Base-by-base conservation (phyloP, 2,797 vertebrate genomes). In the Fistularia commersonii region DNA sequence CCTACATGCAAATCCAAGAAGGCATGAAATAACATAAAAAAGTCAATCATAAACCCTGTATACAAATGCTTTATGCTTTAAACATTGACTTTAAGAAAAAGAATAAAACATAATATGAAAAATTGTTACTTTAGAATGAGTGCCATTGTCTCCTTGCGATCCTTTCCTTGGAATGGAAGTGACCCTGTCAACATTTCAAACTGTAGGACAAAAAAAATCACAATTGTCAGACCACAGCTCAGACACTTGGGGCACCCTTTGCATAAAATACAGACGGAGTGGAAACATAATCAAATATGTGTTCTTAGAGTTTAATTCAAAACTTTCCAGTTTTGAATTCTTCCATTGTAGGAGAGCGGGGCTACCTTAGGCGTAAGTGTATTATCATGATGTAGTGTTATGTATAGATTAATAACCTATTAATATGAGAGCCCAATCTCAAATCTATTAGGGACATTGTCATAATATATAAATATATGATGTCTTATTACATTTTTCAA, bases 131-230 rank as follows among this genome's bases (percentile, higher is more conserved):
- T 99, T 49, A 99, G 91, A 84, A 99, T 98, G 45, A 98, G 90
- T 0, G 95, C 94, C 96, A 99, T 99, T 12, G 96, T 99, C 80
- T 99, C 96, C 80, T 99, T 99, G 23, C 96, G 90, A 84, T 99
- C 96, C 86, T 99, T 99, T 62, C 96, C 96, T 81, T 99, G 96
- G 84, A 99, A 99, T 0, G 96, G 96, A 67, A 99, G 84, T 0
- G 96, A 96, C 49, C 96, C 96, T 0, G 96, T 99, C 82, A 99
- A 81, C 96, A 99, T 99, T 89, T 99, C 96, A 76, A 97, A 99
- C 96, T 99, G 87, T 45, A 74, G 78, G 63, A 71, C 33, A 71
- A 5, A 73, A 8, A 8, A 51, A 15, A 40, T 34, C 15, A 45
- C 11, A 51, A 41, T n/a, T 41, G 39, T 59, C 36, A 77, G 41